phyloP scores from a whole-genome alignment of 2,797 vertebrate genomes.

The Molothrus aeneus region DNA sequence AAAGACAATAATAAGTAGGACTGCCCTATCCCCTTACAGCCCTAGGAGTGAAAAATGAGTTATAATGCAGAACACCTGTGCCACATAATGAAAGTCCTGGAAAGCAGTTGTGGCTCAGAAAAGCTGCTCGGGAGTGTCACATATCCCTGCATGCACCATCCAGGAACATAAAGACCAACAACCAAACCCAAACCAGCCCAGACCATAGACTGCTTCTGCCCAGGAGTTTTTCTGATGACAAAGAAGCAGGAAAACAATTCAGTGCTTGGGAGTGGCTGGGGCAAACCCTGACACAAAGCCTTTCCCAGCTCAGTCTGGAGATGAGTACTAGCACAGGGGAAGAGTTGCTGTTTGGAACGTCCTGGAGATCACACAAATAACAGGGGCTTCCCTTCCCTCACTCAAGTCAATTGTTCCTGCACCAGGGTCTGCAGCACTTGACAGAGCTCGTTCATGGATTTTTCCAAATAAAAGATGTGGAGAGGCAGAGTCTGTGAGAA shows the following conservation, averaged over 20 bases:
- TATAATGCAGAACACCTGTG: slow-evolving; percentile 69
- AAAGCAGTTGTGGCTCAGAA: slow-evolving; percentile 65
- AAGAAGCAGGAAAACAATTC: not conserved
- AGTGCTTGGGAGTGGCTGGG: not conserved
- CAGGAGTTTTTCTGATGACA: not conserved
- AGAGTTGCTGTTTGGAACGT: not conserved
- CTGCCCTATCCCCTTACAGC: slow-evolving; percentile 67
- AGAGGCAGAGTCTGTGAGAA: not conserved
- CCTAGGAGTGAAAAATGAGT: slow-evolving; percentile 62
- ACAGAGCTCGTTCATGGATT: not conserved
- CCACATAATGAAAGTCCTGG: slow-evolving; percentile 56
- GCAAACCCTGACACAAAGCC: not conserved
- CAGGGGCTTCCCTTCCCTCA: not conserved
- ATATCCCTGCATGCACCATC: not conserved
- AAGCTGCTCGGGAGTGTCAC: slow-evolving; percentile 40
- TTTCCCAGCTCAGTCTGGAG: not conserved
- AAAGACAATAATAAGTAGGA: slow-evolving; percentile 38
- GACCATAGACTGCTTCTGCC: not conserved
- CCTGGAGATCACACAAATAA: not conserved
- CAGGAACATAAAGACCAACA: not conserved
- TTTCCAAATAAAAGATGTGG: not conserved
- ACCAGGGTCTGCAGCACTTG: not conserved
- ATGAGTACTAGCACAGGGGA: not conserved
- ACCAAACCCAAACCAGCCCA: not conserved
- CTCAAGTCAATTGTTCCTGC: not conserved